Evolutionary conservation across 2,888 invertebrate species (phyloP).

Genomic region (Tetropium fuscum): DNA sequence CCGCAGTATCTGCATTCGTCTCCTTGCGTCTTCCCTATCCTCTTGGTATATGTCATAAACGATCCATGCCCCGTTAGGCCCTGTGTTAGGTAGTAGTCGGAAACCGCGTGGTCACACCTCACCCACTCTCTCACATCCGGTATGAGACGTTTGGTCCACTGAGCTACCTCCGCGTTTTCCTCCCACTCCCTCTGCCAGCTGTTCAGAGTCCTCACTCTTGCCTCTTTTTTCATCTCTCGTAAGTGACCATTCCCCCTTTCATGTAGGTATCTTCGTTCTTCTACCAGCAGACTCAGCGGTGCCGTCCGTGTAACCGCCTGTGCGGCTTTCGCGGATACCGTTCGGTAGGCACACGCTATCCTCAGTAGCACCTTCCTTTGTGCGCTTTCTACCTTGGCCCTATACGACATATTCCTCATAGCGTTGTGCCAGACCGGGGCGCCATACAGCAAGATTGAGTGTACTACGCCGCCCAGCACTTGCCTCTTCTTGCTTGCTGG

Average conservation of each 20-base stretch:
- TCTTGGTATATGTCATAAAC: constrained; percentile 33
- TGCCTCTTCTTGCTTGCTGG: constrained; percentile 20
- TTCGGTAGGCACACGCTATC: constrained; percentile 20
- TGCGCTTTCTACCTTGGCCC: background rate
- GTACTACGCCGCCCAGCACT: background rate
- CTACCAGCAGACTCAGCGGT: background rate
- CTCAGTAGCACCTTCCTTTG: constrained; percentile 21
- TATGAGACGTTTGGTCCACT: constrained; percentile 31
- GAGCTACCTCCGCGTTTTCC: background rate
- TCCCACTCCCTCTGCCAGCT: constrained; percentile 28
- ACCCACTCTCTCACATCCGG: constrained; percentile 31
- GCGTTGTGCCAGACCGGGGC: constrained; percentile 30
- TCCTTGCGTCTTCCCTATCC: constrained; percentile 5
- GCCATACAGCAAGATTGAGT: constrained; percentile 23
- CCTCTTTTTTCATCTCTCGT: background rate
- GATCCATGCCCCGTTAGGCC: constrained; percentile 38
- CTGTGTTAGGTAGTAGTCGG: constrained; percentile 34
- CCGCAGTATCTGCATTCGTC: constrained; percentile 28
- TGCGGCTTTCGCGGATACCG: constrained; percentile 8
- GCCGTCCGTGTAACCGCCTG: background rate
- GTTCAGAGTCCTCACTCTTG: background rate
- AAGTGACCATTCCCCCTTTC: background rate
- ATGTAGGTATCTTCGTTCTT: background rate
- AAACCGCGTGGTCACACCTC: constrained; percentile 14
- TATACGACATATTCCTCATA: background rate